Evolutionary conservation across 1,140 invertebrate genomes (phyloP).

Genomic region (Hypsibius dujardini): DNA sequence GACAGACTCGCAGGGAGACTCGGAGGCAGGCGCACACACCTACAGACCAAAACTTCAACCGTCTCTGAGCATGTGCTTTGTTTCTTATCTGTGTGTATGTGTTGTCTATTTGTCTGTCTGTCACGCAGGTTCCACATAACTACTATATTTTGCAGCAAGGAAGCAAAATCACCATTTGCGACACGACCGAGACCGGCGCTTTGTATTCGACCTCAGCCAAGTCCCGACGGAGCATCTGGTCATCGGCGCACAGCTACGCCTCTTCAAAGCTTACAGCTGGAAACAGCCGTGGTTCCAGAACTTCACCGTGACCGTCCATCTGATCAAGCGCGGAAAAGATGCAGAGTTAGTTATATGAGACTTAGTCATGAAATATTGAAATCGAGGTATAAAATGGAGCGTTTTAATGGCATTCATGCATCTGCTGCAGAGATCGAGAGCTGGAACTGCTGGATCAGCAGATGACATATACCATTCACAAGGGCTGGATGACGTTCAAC

Average conservation of each 20-base stretch:
- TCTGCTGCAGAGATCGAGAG: constrained; percentile 29
- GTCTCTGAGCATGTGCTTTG: too few species aligned
- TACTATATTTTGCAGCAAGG: constrained; percentile 25
- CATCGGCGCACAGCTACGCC: constrained; percentile 60
- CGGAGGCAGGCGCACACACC: too few species aligned
- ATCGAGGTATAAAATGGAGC: too few species aligned
- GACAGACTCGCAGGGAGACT: too few species aligned
- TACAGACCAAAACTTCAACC: too few species aligned
- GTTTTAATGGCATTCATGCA: not conserved
- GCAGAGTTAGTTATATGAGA: too few species aligned
- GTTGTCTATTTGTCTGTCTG: too few species aligned
- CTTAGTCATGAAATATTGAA: too few species aligned
- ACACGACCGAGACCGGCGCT: constrained; percentile 60
- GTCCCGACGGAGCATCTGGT: constrained; percentile 56
- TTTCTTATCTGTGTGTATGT: too few species aligned
- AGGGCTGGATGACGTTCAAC: constrained; percentile 61
- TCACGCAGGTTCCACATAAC: too few species aligned
- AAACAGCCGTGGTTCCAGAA: constrained; percentile 20
- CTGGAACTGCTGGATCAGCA: constrained; percentile 27
- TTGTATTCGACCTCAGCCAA: constrained; percentile 79
- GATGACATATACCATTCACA: constrained; percentile 29
- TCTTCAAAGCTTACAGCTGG: constrained; percentile 43
- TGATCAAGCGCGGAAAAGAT: constrained; percentile 27
- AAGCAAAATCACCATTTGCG: constrained; percentile 32
- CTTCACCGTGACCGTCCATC: constrained; percentile 23